Evolutionary conservation across 2,113 vertebrate genomes (phyloP).

Genomic region (Calonectris borealis): DNA sequence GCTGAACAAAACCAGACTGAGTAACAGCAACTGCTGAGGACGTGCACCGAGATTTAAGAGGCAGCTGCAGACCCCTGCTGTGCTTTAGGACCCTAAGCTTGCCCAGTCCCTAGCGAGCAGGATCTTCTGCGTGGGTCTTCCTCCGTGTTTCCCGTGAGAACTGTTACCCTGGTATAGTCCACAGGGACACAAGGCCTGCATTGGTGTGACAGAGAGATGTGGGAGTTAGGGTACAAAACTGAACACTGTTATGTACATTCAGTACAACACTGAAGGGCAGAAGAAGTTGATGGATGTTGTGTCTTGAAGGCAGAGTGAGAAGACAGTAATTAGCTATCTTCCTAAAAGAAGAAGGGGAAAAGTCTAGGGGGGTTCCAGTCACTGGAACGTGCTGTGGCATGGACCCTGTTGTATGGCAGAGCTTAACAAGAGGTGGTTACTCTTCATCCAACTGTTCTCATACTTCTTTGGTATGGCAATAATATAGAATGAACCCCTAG

Average conservation of each 20-base stretch:
- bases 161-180: not conserved
- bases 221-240: not conserved
- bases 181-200: not conserved
- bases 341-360: not conserved
- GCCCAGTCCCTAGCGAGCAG: accelerated
- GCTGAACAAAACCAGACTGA: not conserved
- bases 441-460: not conserved
- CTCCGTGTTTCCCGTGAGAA: not conserved
- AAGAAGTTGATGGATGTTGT: not conserved
- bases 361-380: not conserved
- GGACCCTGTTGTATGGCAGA: not conserved
- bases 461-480: not conserved
- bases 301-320: not conserved
- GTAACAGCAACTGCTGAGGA: not conserved
- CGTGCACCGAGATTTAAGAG: accelerated
- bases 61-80: not conserved
- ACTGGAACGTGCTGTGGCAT: not conserved
- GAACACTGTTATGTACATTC: too few species aligned
- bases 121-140: not conserved
- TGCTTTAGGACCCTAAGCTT: not conserved
- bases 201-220: accelerated
- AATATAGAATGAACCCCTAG: not conserved
- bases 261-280: not conserved
- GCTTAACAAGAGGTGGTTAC: not conserved
- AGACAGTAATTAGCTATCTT: not conserved